Evolutionary conservation across 2,113 vertebrate species (phyloP).

Genomic region (Dissostichus mawsoni): DNA sequence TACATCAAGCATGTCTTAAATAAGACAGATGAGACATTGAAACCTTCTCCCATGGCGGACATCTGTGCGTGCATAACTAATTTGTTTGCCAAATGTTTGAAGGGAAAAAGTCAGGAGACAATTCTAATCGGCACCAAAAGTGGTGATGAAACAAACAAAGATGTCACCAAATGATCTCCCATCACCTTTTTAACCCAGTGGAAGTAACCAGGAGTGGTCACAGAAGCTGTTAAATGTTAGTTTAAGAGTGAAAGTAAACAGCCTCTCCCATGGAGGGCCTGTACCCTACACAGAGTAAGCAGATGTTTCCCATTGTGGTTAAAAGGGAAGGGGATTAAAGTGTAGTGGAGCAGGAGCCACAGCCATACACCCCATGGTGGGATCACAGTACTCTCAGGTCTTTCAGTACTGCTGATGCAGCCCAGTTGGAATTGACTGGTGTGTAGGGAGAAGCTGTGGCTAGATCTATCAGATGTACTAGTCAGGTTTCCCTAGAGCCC

Average conservation of each 20-base stretch:
- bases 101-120: constrained; percentile 34
- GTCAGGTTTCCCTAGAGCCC: constrained; percentile 27
- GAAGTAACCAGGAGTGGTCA: constrained; percentile 63
- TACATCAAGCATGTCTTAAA: constrained; percentile 16
- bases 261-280: constrained; percentile 79
- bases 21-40: constrained; percentile 36
- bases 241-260: constrained; percentile 79
- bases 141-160: constrained; percentile 37
- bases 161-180: constrained; percentile 26
- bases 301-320: constrained; percentile 86
- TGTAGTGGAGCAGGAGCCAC: constrained; percentile 71
- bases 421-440: constrained; percentile 55
- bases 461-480: constrained; percentile 45
- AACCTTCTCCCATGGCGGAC: background rate
- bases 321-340: constrained; percentile 81
- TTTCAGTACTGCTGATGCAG: constrained; percentile 77
- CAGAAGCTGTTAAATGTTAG: constrained; percentile 74
- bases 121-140: constrained; percentile 1
- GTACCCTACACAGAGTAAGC: constrained; percentile 74
- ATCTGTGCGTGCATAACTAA: constrained; percentile 24
- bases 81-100: constrained; percentile 40
- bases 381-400: constrained; percentile 75
- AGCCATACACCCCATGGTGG: constrained; percentile 76
- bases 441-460: constrained; percentile 36
- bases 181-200: constrained; percentile 28